Base-by-base conservation (phyloP, 1,140 invertebrate genomes). In the Micrasema minimum region DNA sequence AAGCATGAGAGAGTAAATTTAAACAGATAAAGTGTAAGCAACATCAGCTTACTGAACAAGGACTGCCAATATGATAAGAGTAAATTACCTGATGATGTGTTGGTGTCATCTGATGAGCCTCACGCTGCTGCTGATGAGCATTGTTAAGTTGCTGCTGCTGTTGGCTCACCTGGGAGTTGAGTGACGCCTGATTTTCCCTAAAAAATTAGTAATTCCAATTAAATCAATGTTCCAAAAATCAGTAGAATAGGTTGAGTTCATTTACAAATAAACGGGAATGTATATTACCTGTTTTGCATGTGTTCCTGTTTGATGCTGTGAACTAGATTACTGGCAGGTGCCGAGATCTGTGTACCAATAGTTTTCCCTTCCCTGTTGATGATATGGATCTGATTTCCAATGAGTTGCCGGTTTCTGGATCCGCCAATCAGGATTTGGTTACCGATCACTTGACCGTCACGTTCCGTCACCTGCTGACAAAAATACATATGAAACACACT, bases 361-460 rank as follows among this genome's bases (percentile, higher is more conserved):
- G 79, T 77, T 68, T 83, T 83, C 22, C 76, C 78, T 67, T 83
- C 82, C 26, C 82, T 74, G 31, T 79, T 77, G 10, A 83, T 74
- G 64, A 84, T 79, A 72, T 83, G 83, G 64, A 84, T 76, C 72
- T 81, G 81, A 45, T 80, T 79, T 18, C 77, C 76, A 35, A 80
- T 73, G 16, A 83, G 71, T 50, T 75, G 73, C 20, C 81, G 75
- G 65, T 77, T 75, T n/a, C 74, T 61, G n/a, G 74, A 66, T 10
- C 74, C 74, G 0, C 74, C 74, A 50, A 75, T 80, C 64, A 85
- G 76, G 66, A 85, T 84, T 75, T 85, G 83, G 74, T 85, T 85
- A 53, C 83, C 83, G 61, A 85, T 85, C 72, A 85, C 83, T 59
- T 85, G 83, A 0, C 83, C 83, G 2, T 82, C 83, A 16, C 83